Conservation (phyloP, 2,888 invertebrate species). For the Polydrusus pterygomalis region DNA sequence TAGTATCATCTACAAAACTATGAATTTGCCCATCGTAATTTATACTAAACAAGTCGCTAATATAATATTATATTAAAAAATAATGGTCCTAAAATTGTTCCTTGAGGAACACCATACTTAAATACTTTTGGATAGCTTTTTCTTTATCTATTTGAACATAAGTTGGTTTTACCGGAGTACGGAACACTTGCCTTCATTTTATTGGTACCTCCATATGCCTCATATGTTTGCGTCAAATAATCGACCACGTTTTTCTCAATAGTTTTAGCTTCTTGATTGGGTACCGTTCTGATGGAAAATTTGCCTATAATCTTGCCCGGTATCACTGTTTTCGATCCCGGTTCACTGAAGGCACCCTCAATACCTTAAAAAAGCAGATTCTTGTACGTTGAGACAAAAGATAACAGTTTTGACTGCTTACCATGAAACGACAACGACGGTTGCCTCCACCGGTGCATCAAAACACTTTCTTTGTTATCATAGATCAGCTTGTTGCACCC, state of each 20-base stretch:
- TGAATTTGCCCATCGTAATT: no score
- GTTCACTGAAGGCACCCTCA: constrained; percentile 94
- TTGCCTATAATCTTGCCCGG: constrained; percentile 95
- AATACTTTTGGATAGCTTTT: no score
- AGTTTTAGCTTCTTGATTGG: constrained; percentile 90
- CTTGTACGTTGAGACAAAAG: no score
- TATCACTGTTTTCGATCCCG: constrained; percentile 96
- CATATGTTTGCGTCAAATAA: constrained; percentile 87
- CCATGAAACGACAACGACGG: constrained; percentile 96
- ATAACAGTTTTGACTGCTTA: constrained; percentile 4
- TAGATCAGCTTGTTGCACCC: constrained; percentile 83
- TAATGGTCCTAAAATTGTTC: no score
- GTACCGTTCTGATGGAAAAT: constrained; percentile 97
- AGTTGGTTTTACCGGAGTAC: no score
- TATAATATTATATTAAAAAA: no score
- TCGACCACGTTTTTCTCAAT: constrained; percentile 87
- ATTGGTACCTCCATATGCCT: constrained; percentile 88
- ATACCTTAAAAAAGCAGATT: constrained; percentile 49
- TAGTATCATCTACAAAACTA: no score
- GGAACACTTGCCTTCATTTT: constrained; percentile 80
- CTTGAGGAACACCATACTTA: no score
- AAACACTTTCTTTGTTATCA: constrained; percentile 85
- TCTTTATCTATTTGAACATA: no score
- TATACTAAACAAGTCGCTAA: no score
- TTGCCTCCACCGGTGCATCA: constrained; percentile 97